A percentile compares a stretch with the other conserved stretches of the same genome.
Conservation (phyloP, 1,140 invertebrate genomes). For the Leptopilina boulardi region DNA sequence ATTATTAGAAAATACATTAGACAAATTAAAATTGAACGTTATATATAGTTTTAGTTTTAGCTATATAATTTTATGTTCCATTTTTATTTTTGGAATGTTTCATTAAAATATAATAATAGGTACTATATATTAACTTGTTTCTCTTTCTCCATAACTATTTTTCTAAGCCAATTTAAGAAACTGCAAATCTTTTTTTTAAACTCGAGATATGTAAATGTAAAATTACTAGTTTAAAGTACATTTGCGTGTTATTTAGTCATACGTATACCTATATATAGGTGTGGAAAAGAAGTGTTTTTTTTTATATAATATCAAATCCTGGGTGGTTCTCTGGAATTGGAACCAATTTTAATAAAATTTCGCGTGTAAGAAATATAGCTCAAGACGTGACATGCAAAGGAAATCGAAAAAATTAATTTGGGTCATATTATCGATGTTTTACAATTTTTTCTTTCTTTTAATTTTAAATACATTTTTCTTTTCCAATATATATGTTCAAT, state of each 20-base stretch:
- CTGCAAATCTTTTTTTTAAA: not conserved
- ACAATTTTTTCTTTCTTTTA: not conserved
- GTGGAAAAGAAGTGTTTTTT: slow-evolving; percentile 6
- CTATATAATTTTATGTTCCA: no score
- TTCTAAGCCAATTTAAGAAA: not conserved
- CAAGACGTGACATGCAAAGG: not conserved
- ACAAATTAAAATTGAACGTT: not conserved
- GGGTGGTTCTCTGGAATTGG: not conserved
- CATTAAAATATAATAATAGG: no score
- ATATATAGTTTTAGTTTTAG: no score
- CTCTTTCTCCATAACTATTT: not conserved
- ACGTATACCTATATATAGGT: not conserved
- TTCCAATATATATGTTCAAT: no score
- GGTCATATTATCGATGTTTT: not conserved
- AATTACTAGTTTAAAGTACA: slow-evolving; percentile 4
- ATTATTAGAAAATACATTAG: not conserved
- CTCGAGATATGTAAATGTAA: not conserved
- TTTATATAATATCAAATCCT: not conserved
- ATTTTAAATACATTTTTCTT: no score
- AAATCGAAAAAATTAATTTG: slow-evolving; percentile 1
- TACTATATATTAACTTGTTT: no score
- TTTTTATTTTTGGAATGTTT: no score
- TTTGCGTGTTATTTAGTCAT: slow-evolving; percentile 7
- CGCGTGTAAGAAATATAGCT: slow-evolving; percentile 11
- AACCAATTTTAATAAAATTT: slow-evolving; percentile 28